Evolutionary conservation across 2,113 vertebrate genomes (phyloP).

Genomic region (Sinocyclocheilus maitianheensis): DNA sequence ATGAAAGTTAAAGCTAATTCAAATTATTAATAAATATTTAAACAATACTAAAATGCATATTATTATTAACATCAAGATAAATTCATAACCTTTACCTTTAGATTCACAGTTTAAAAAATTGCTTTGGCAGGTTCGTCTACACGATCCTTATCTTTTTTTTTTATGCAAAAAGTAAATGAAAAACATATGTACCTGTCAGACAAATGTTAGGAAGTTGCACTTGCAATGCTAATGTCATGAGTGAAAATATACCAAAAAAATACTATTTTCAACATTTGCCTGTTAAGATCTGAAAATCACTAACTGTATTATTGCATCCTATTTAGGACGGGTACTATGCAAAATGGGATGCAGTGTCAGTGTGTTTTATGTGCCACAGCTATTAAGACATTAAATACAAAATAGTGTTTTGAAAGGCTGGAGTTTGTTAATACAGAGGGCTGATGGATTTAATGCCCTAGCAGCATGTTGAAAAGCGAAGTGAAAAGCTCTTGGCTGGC

Average conservation of each 20-base stretch:
- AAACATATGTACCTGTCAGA: not conserved
- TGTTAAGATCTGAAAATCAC: not conserved
- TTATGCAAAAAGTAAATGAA: not conserved
- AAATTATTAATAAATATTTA: too few relatives aligned
- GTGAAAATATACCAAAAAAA: not conserved
- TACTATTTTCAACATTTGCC: not conserved
- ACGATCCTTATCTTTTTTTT: not conserved
- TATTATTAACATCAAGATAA: too few relatives aligned
- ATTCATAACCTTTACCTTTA: not conserved
- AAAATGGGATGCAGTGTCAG: not conserved
- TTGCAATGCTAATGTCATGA: not conserved
- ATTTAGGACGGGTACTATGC: not conserved
- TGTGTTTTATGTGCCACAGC: not conserved
- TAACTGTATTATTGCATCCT: not conserved
- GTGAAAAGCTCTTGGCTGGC: slow-evolving; percentile 39
- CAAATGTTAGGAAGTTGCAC: not conserved
- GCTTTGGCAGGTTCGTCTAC: not conserved
- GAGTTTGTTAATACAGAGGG: slow-evolving; percentile 29
- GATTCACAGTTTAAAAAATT: not conserved
- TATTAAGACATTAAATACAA: slow-evolving; percentile 3
- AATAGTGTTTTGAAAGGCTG: slow-evolving; percentile 29
- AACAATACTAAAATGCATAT: too few relatives aligned
- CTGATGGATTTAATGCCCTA: slow-evolving; percentile 45
- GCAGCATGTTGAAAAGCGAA: slow-evolving; percentile 17
- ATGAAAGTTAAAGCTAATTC: too few relatives aligned